Evolutionary conservation across 2,113 vertebrate genomes (phyloP).

Genomic region (Catharus bicknelli): DNA sequence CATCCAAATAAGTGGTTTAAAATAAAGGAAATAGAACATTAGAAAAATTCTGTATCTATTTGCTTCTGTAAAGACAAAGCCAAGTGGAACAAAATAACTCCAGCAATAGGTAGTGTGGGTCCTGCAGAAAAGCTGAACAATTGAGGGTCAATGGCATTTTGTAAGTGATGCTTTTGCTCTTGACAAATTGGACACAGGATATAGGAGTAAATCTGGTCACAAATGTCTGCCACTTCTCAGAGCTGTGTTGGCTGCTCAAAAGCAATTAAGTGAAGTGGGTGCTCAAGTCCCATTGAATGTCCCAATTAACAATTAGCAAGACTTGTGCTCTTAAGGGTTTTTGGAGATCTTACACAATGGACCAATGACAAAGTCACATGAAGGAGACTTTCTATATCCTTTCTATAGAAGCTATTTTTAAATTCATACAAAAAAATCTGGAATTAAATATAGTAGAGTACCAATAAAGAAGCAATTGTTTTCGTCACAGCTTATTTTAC

Average conservation of each 20-base stretch:
- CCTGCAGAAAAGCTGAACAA: constrained; percentile 11
- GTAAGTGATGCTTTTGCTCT: constrained; percentile 26
- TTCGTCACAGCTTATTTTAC: not conserved
- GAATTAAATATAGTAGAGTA: not conserved
- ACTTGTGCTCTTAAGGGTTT: constrained; percentile 40
- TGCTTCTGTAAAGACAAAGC: not conserved
- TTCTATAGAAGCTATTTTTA: constrained; percentile 18
- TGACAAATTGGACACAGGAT: constrained; percentile 31
- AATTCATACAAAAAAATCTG: not conserved
- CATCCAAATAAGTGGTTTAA: constrained; percentile 21
- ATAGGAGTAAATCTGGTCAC: constrained; percentile 43
- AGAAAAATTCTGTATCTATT: not conserved
- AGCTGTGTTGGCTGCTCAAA: constrained; percentile 53
- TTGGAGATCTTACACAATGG: constrained; percentile 32
- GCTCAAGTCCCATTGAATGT: constrained; percentile 46
- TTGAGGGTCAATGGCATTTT: not conserved
- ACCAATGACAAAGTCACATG: constrained; percentile 16
- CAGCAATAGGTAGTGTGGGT: not conserved
- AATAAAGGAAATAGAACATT: not conserved
- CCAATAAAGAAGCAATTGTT: not conserved
- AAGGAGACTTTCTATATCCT: not conserved
- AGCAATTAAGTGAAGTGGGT: constrained; percentile 62
- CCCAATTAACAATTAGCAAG: constrained; percentile 62
- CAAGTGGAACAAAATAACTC: not conserved
- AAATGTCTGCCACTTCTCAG: constrained; percentile 35